Percentiles rank a stretch among this genome's conserved stretches.
Conservation (phyloP, 2,797 vertebrate species). For the Thunnus albacares region DNA sequence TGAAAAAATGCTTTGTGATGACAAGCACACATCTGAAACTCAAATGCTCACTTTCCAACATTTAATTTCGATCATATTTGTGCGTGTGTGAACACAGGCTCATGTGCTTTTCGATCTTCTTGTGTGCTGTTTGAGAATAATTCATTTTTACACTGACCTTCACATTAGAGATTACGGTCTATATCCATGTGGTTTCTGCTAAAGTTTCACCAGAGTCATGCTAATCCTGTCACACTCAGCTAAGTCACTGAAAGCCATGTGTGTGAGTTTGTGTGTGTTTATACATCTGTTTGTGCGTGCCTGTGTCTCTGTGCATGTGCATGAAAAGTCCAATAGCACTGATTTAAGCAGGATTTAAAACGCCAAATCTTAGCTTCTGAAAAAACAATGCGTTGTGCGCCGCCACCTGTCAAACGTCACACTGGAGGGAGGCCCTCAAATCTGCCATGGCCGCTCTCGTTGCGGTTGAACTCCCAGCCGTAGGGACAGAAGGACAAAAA, state of each 20-base stretch:
- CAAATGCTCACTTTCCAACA: not conserved
- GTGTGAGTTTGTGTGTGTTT: conserved; percentile 45
- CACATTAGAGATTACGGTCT: conserved; percentile 58
- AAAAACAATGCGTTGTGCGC: conserved; percentile 55
- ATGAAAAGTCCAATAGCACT: conserved; percentile 31
- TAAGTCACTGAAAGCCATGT: conserved; percentile 58
- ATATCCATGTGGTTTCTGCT: conserved; percentile 44
- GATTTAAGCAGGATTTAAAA: conserved; percentile 66
- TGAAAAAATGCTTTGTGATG: not conserved
- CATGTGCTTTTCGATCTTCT: conserved; percentile 2
- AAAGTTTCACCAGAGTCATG: conserved; percentile 55
- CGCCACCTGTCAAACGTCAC: conserved; percentile 68
- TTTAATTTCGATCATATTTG: not conserved
- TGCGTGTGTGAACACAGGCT: not conserved
- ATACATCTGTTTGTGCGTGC: conserved; percentile 20
- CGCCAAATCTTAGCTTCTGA: conserved; percentile 42
- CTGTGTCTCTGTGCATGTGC: conserved; percentile 40
- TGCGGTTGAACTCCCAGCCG: conserved; percentile 16
- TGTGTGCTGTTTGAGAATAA: conserved; percentile 1
- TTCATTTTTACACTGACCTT: conserved; percentile 54
- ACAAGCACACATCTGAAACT: not conserved
- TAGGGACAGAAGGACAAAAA: conserved; percentile 33
- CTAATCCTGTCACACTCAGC: conserved; percentile 66
- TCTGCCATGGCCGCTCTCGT: conserved; percentile 26
- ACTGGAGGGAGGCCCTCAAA: conserved; percentile 46